phyloP scores from a whole-genome alignment of 2,113 vertebrate genomes.

The Channa argus region DNA sequence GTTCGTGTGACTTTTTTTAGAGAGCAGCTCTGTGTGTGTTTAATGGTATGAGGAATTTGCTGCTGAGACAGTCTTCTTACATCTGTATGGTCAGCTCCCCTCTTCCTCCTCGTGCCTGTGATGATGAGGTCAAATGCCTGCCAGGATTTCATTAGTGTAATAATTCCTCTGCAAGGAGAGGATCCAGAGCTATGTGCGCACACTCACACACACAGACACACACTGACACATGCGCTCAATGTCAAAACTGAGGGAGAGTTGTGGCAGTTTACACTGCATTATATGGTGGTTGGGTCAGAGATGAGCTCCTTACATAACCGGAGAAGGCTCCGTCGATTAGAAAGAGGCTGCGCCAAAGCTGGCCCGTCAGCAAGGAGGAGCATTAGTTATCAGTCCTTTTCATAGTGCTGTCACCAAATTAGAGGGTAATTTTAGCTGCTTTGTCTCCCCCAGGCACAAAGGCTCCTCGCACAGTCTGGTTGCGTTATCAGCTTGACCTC shows the following conservation, averaged over 20 bases:
- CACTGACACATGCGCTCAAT: slow-evolving; percentile 13
- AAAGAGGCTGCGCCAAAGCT: slow-evolving; percentile 52
- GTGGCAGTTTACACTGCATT: slow-evolving; percentile 51
- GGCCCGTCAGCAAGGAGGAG: slow-evolving; percentile 44
- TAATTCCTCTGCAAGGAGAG: slow-evolving; percentile 63
- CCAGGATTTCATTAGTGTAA: slow-evolving; percentile 78
- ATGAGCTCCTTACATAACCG: slow-evolving; percentile 77
- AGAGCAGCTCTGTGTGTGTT: slow-evolving; percentile 49
- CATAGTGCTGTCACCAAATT: slow-evolving; percentile 61
- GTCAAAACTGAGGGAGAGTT: slow-evolving; percentile 50
- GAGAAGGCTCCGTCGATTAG: slow-evolving; percentile 48
- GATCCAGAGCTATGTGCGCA: slow-evolving; percentile 19
- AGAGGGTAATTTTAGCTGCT: slow-evolving; percentile 69
- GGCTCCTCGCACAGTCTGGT: slow-evolving; percentile 33
- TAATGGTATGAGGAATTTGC: slow-evolving; percentile 65
- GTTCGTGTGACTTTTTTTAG: slow-evolving; percentile 23
- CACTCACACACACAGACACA: slow-evolving; percentile 27
- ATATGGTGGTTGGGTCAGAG: slow-evolving; percentile 47
- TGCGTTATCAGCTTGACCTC: slow-evolving; percentile 42
- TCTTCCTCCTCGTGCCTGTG: slow-evolving; percentile 61
- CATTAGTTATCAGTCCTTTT: slow-evolving; percentile 63
- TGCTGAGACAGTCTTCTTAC: slow-evolving; percentile 63
- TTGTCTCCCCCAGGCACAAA: slow-evolving; percentile 46
- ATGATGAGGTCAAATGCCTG: slow-evolving; percentile 76
- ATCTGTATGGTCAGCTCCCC: slow-evolving; percentile 59